Conservation (phyloP, 2,888 invertebrate species). For the Patella ulyssiponensis region DNA sequence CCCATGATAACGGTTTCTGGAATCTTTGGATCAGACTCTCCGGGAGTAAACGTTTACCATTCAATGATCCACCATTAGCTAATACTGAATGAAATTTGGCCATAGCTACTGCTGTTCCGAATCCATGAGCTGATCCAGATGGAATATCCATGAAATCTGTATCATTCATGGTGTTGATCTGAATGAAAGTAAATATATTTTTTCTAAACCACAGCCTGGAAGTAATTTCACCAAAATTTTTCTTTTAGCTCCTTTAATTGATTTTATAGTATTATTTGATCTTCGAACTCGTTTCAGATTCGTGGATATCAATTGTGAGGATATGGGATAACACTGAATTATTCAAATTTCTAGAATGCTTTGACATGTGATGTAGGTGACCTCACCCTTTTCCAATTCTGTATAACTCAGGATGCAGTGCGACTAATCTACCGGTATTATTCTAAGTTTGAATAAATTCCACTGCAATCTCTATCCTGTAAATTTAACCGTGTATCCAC, state of each 20-base stretch:
- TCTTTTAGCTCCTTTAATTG: too few relatives aligned
- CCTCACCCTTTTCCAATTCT: too few relatives aligned
- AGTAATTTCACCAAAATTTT: not conserved
- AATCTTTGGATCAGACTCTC: conserved; percentile 42
- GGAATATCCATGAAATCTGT: conserved; percentile 58
- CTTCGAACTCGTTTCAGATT: too few relatives aligned
- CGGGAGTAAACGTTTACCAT: conserved; percentile 46
- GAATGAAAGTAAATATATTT: conserved; percentile 20
- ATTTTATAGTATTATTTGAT: too few relatives aligned
- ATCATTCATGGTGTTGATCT: conserved; percentile 53
- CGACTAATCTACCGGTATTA: too few relatives aligned
- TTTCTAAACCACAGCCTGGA: conserved; percentile 8
- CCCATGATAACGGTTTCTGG: conserved; percentile 51
- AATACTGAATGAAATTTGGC: conserved; percentile 56
- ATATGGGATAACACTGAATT: not conserved
- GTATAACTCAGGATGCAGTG: too few relatives aligned
- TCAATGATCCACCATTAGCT: conserved; percentile 55
- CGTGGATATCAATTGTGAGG: too few relatives aligned
- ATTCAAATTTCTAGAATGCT: conserved; percentile 23
- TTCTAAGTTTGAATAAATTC: too few relatives aligned
- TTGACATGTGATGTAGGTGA: not conserved
- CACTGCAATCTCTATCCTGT: too few relatives aligned
- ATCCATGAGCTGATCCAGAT: conserved; percentile 54
- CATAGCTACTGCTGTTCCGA: conserved; percentile 52
- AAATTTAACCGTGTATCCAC: too few relatives aligned